These are phyloP conservation scores for Sander vitreus DNA, from an alignment of 2,113 vertebrate genomes.

Conservation along the genomic window DNA sequence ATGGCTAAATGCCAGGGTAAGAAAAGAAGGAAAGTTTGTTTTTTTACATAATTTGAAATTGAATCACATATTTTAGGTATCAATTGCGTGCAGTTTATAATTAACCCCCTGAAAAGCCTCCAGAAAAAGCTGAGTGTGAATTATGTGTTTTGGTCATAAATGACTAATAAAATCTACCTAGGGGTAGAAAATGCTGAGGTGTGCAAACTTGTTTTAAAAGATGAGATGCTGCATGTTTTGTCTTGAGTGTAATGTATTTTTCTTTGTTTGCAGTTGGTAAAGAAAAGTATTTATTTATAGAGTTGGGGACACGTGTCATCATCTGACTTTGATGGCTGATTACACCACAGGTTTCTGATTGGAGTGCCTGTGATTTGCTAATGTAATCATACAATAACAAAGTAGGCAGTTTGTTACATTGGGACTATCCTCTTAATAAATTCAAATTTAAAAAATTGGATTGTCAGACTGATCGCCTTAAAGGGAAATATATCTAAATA, in stretches of 20 bases:
- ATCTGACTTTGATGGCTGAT: slow-evolving; percentile 4
- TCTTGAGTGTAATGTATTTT: background rate
- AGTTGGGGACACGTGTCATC: background rate
- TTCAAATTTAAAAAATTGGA: background rate
- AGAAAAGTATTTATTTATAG: background rate
- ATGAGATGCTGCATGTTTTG: background rate
- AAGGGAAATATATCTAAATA: background rate
- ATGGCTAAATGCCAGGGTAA: background rate
- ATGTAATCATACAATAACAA: slow-evolving; percentile 11
- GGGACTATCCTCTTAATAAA: too few species aligned
- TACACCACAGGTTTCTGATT: slow-evolving; percentile 5
- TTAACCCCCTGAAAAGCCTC: background rate
- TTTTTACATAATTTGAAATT: background rate
- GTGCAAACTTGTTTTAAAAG: background rate
- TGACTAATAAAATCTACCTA: too few species aligned
- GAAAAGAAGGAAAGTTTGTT: too few species aligned
- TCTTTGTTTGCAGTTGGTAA: background rate
- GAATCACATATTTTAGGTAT: background rate
- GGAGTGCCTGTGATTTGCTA: slow-evolving; percentile 11
- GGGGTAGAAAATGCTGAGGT: background rate
- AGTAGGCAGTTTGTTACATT: background rate
- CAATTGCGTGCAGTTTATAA: background rate
- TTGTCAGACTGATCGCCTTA: background rate
- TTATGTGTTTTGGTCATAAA: background rate
- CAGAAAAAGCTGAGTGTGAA: background rate